Percentiles rank a stretch among this genome's conserved stretches.
These are phyloP conservation scores for Cyrtodaria siliqua DNA, from an alignment of 2,888 invertebrate species.

Conservation along the genomic window DNA sequence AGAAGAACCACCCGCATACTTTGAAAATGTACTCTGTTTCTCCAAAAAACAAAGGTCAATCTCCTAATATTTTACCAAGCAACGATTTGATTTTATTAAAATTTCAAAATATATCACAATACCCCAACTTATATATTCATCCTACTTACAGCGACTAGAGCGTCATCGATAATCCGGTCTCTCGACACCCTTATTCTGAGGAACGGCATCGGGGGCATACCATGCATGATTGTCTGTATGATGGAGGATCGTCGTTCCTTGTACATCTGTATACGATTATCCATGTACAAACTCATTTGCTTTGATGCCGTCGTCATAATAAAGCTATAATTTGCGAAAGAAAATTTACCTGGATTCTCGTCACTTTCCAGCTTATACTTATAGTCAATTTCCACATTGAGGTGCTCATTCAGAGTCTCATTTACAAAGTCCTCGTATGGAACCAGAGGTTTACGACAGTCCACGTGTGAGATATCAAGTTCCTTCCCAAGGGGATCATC, in stretches of 20 bases:
- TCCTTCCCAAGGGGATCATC: constrained; percentile 88
- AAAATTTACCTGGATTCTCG: constrained; percentile 87
- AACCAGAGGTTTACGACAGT: constrained; percentile 94
- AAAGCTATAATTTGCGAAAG: constrained; percentile 96
- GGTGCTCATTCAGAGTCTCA: constrained; percentile 95
- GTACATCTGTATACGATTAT: constrained; percentile 97
- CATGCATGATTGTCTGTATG: constrained; percentile 92
- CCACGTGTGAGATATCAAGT: constrained; percentile 92
- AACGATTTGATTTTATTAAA: too few species aligned
- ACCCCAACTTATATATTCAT: too few species aligned
- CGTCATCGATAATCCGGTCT: constrained; percentile 96
- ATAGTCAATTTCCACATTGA: constrained; percentile 98
- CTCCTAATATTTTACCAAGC: too few species aligned
- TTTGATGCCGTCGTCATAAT: constrained; percentile 96
- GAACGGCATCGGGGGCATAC: constrained; percentile 90
- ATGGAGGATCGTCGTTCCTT: constrained; percentile 94
- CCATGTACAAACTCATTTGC: constrained; percentile 96
- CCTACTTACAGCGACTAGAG: constrained; percentile 92
- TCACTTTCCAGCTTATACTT: constrained; percentile 92
- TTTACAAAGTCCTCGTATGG: constrained; percentile 97
- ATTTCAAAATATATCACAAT: too few species aligned
- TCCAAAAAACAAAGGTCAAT: too few species aligned
- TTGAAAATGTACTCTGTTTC: too few species aligned
- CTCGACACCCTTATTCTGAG: constrained; percentile 91
- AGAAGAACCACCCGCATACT: too few species aligned